Evolutionary conservation across 2,888 invertebrate species (phyloP).

Genomic region (Emmelina monodactyla): DNA sequence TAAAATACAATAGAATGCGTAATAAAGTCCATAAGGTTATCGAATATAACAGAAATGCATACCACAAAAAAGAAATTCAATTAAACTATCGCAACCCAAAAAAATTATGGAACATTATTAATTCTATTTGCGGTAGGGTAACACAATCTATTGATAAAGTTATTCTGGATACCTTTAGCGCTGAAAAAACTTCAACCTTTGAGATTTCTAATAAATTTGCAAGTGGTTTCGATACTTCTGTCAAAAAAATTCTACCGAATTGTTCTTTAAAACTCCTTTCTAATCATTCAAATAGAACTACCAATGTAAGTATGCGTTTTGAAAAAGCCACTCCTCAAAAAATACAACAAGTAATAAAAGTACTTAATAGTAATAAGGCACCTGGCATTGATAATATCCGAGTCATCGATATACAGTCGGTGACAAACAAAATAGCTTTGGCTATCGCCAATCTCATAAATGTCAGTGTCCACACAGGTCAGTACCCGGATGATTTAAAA

Average conservation of each 20-base stretch:
- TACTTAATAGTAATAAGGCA: background rate
- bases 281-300: background rate
- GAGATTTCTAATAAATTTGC: background rate
- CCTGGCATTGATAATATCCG: background rate
- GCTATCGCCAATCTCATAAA: constrained; percentile 5
- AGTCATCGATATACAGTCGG: constrained; percentile 3
- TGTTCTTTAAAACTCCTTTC: background rate
- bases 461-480: background rate
- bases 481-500: constrained; percentile 4
- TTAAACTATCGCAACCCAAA: background rate
- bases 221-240: background rate
- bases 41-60: background rate
- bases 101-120: background rate
- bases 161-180: background rate
- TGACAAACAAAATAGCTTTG: background rate
- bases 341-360: background rate
- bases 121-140: background rate
- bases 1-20: background rate
- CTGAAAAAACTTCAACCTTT: background rate
- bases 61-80: background rate
- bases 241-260: background rate
- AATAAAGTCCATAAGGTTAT: background rate
- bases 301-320: background rate
- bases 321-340: background rate
- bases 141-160: background rate